Percentiles rank a stretch among this genome's conserved stretches.
Evolutionary conservation across 1,140 invertebrate species (phyloP).

Genomic region (Zophobas morio): DNA sequence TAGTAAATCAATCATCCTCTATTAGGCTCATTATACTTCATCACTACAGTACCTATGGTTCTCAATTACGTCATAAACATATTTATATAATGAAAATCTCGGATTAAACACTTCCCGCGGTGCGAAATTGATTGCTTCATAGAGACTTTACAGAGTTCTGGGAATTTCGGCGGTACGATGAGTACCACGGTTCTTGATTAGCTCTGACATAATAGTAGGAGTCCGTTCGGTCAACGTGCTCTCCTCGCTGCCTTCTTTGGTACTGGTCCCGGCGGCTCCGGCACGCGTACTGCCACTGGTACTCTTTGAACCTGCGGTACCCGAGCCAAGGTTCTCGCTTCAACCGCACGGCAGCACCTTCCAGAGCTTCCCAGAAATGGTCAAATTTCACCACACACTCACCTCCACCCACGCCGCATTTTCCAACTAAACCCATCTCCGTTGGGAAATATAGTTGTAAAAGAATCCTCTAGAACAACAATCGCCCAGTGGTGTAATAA

Average conservation of each 20-base stretch:
- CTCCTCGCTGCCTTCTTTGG: not conserved
- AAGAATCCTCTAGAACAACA: conserved; percentile 30
- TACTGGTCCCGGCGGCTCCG: not conserved
- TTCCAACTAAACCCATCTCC: not conserved
- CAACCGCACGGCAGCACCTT: conserved; percentile 22
- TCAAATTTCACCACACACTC: not conserved
- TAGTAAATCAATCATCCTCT: conserved; percentile 44
- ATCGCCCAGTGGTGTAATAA: conserved; percentile 29
- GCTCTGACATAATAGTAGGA: conserved; percentile 8
- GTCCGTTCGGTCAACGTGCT: conserved; percentile 3
- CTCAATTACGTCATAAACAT: conserved; percentile 8
- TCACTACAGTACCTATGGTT: not conserved
- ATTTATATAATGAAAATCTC: no score
- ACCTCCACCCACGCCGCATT: not conserved
- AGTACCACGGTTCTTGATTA: conserved; percentile 1
- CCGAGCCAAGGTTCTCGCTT: not conserved
- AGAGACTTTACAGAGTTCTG: not conserved
- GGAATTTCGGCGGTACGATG: not conserved
- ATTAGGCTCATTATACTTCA: conserved; percentile 26
- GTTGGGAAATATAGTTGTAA: conserved; percentile 40
- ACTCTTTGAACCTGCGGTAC: not conserved
- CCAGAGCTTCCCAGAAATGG: not conserved
- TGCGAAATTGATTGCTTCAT: no score
- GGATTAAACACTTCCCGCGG: no score
- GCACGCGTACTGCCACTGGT: conserved; percentile 16